phyloP scores from a whole-genome alignment of 2,113 vertebrate species.

The Poecile atricapillus region DNA sequence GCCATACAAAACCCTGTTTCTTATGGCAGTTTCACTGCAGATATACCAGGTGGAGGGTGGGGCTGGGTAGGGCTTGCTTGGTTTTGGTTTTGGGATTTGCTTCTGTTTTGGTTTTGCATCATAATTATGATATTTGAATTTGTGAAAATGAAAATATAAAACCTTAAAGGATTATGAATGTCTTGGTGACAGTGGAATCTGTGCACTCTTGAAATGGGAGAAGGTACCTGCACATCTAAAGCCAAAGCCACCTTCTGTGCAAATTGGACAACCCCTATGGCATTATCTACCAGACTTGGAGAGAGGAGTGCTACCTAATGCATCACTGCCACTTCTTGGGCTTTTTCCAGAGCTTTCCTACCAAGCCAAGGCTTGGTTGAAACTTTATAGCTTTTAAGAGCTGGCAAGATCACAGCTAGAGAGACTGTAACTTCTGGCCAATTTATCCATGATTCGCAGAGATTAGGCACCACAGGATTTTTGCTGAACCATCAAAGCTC shows the following conservation, averaged over 20 bases:
- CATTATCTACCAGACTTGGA: neutral
- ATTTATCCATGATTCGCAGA: neutral
- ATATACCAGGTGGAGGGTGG: too few species aligned
- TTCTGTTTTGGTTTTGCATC: neutral
- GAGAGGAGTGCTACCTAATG: neutral
- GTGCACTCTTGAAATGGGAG: neutral
- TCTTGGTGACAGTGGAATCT: neutral
- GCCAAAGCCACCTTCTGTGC: neutral
- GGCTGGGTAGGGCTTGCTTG: too few species aligned
- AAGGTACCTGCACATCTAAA: neutral
- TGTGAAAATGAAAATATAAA: neutral
- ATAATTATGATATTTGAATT: neutral
- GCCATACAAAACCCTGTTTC: neutral
- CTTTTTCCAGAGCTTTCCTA: neutral
- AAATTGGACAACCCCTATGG: neutral
- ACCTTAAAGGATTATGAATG: neutral
- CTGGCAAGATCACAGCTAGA: neutral
- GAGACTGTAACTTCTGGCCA: neutral
- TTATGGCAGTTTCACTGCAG: neutral
- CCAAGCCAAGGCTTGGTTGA: neutral
- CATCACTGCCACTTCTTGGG: neutral
- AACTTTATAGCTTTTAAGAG: neutral
- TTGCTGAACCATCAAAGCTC: neutral
- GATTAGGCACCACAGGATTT: neutral
- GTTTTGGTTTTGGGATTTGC: neutral